Base-by-base conservation (phyloP, 2,113 vertebrate genomes). In the Dicrurus megarhynchus region DNA sequence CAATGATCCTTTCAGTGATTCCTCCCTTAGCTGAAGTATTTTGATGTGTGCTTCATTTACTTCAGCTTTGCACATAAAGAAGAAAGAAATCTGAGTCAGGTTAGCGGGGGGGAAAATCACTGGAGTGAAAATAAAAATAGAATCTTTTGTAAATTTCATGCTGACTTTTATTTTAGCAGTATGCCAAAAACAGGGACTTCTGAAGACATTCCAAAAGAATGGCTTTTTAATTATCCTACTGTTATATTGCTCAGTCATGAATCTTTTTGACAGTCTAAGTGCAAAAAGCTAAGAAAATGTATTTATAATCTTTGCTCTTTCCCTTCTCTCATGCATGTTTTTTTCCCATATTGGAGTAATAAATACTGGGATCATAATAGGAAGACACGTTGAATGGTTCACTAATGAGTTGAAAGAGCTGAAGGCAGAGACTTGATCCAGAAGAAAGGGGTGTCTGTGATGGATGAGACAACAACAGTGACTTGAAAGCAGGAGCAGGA, bases 121-220 rank as follows among this genome's bases (percentile, higher is more conserved):
- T 96, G 71, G 68, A 60, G 79, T 86, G 63, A 96, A 96, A 94
- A 92, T 74, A 97, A 96, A 97, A 95, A 94, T 96, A 96, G 92
- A 93, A 67, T 88, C 37, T 96, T 96, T 94, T 93, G 68, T 77
- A 92, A 88, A 47, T 86, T 90, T 86, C 90, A 89, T 53, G 75
- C 76, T 94, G 90, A 77, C 75, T 96, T 95, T 92, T 88, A 74
- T 93, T 96, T 87, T 70, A 90, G 71, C 83, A 95, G 16, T 22
- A 33, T 86, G 85, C 79, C 95, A 97, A 70, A 96, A 94, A 37
- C 56, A 75, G 56, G 18, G 64, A 52, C 73, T 95, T 97, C 64
- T 94, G 69, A 94, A 96, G 93, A 64, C 64, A 84, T 92, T 96
- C 87, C 83, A 93, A 57, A 90, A 88, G 60, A 90, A 93, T 41